Percentiles rank a stretch among this genome's conserved stretches.
phyloP scores from a whole-genome alignment of 1,140 invertebrate genomes.

The Trichoplusia ni region DNA sequence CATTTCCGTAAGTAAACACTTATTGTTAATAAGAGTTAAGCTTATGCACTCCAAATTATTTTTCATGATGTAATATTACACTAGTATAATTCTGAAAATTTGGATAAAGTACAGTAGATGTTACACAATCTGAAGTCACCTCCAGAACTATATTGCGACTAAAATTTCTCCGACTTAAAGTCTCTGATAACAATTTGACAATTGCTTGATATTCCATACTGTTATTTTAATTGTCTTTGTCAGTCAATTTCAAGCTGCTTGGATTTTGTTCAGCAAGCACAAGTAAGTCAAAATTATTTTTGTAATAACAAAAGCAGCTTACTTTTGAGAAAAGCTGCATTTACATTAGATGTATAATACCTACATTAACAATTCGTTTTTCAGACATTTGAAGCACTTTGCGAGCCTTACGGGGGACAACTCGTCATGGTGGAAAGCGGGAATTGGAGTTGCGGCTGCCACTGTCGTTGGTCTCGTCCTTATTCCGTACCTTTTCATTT shows the following conservation, averaged over 20 bases:
- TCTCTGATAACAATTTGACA: too few relatives aligned
- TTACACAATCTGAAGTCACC: too few relatives aligned
- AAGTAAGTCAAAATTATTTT: conserved; percentile 85
- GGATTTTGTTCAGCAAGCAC: conserved; percentile 96
- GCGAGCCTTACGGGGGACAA: conserved; percentile 89
- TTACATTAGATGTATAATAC: too few relatives aligned
- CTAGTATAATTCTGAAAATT: not conserved
- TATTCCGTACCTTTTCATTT: too few relatives aligned
- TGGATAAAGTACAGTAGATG: not conserved
- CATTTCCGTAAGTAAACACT: conserved; percentile 96
- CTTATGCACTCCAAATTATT: too few relatives aligned
- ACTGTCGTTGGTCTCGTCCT: conserved; percentile 92
- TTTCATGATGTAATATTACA: too few relatives aligned
- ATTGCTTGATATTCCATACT: conserved; percentile 38
- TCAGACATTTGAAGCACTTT: conserved; percentile 92
- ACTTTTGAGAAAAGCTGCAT: too few relatives aligned
- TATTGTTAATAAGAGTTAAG: not conserved
- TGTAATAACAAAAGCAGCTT: too few relatives aligned
- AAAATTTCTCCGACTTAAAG: too few relatives aligned
- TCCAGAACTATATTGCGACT: too few relatives aligned
- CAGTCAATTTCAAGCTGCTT: conserved; percentile 97
- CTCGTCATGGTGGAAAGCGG: conserved; percentile 93
- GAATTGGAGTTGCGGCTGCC: conserved; percentile 92
- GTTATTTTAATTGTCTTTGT: conserved; percentile 84
- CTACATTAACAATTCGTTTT: too few relatives aligned